These are phyloP conservation scores for Pseudococcus longispinus DNA, from an alignment of 2,888 invertebrate genomes.

Conservation along the genomic window DNA sequence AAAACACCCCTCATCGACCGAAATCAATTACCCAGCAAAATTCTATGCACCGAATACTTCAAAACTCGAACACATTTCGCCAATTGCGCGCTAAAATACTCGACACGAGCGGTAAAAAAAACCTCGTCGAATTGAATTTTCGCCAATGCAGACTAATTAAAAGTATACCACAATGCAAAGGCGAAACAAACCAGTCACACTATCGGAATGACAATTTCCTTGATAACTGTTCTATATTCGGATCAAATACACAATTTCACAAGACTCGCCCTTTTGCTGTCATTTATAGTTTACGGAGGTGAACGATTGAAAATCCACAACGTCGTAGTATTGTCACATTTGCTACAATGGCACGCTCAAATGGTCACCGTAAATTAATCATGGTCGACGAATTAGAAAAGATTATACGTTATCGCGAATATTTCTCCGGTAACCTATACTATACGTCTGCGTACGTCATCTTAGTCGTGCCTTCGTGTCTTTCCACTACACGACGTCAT, in stretches of 20 bases:
- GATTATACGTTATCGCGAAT: neutral
- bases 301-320: conserved; percentile 9
- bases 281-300: neutral
- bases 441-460: too few species aligned
- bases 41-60: neutral
- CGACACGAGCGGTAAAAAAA: neutral
- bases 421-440: neutral
- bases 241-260: conserved; percentile 24
- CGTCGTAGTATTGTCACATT: conserved; percentile 2
- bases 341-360: conserved; percentile 3
- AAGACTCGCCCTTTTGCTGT: conserved; percentile 7
- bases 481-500: neutral
- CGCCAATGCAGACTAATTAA: conserved; percentile 9
- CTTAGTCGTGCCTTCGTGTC: neutral
- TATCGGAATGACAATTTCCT: conserved; percentile 22
- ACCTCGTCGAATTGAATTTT: neutral
- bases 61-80: neutral
- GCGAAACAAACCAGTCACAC: conserved; percentile 19
- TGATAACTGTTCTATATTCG: conserved; percentile 33
- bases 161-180: conserved; percentile 12
- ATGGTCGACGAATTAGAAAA: conserved; percentile 19
- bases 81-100: neutral
- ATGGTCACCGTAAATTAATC: conserved; percentile 12
- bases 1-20: neutral
- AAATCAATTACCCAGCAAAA: neutral